These are phyloP conservation scores for Liopterus haemorrhoidalis DNA, from an alignment of 2,888 invertebrate genomes.

Conservation along the genomic window DNA sequence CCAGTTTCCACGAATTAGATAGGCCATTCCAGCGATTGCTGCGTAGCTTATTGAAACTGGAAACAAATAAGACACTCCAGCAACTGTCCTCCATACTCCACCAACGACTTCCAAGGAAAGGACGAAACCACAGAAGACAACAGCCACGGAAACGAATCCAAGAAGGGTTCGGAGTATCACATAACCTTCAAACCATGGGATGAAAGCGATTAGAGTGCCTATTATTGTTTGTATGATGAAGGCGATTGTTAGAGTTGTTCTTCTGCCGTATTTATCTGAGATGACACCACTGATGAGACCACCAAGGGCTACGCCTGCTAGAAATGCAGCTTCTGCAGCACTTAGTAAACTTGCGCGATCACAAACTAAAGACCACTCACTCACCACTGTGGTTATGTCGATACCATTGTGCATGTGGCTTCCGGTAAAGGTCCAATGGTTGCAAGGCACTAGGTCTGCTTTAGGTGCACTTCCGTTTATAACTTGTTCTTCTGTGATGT, in stretches of 20 bases:
- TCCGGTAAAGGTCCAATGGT: conserved; percentile 41
- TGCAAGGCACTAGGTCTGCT: conserved; percentile 35
- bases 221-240: conserved; percentile 62
- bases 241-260: conserved; percentile 66
- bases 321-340: conserved; percentile 70
- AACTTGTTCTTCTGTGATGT: conserved; percentile 37
- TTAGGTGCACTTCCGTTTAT: conserved; percentile 27
- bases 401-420: conserved; percentile 41
- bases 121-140: conserved; percentile 75
- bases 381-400: conserved; percentile 67
- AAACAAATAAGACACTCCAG: conserved; percentile 74
- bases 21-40: conserved; percentile 65
- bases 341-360: conserved; percentile 63
- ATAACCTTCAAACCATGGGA: conserved; percentile 65
- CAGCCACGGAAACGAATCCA: conserved; percentile 74
- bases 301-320: conserved; percentile 70
- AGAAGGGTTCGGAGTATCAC: conserved; percentile 62
- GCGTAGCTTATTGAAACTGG: conserved; percentile 72
- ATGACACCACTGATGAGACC: conserved; percentile 74
- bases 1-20: conserved; percentile 66
- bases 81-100: conserved; percentile 72
- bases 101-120: conserved; percentile 73
- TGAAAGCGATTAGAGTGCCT: conserved; percentile 53
- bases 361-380: conserved; percentile 73
- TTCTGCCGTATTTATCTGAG: conserved; percentile 73